phyloP scores from a whole-genome alignment of 2,888 invertebrate species.

The Aricia artaxerxes region DNA sequence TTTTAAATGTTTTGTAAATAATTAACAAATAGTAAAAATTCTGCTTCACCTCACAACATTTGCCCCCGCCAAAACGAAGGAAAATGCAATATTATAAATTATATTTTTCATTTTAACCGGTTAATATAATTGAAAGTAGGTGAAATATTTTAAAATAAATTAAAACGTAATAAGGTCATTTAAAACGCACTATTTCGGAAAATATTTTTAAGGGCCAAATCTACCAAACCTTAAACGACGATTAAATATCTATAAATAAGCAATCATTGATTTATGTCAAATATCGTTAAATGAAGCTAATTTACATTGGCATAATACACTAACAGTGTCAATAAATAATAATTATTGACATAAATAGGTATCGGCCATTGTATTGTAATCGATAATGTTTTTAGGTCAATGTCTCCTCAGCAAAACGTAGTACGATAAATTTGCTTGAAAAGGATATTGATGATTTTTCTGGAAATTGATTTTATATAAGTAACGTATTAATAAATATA shows the following conservation, averaged over 20 bases:
- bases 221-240: not conserved
- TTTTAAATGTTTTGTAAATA: too few species aligned
- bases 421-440: not conserved
- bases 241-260: not conserved
- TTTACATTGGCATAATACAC: not conserved
- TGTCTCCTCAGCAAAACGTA: not conserved
- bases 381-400: constrained; percentile 15
- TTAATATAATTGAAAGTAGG: too few species aligned
- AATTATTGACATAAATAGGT: not conserved
- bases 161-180: too few species aligned
- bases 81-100: too few species aligned
- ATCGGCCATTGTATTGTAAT: not conserved
- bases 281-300: not conserved
- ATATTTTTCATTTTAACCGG: too few species aligned
- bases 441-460: not conserved
- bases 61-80: too few species aligned
- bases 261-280: not conserved
- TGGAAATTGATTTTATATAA: not conserved
- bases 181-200: not conserved
- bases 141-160: too few species aligned
- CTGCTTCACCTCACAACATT: too few species aligned
- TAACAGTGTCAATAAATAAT: constrained; percentile 5
- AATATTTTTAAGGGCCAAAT: not conserved
- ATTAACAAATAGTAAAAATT: too few species aligned
- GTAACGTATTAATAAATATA: not conserved